These are phyloP conservation scores for Apoda limacodes DNA, from an alignment of 2,888 invertebrate genomes.

Conservation along the genomic window DNA sequence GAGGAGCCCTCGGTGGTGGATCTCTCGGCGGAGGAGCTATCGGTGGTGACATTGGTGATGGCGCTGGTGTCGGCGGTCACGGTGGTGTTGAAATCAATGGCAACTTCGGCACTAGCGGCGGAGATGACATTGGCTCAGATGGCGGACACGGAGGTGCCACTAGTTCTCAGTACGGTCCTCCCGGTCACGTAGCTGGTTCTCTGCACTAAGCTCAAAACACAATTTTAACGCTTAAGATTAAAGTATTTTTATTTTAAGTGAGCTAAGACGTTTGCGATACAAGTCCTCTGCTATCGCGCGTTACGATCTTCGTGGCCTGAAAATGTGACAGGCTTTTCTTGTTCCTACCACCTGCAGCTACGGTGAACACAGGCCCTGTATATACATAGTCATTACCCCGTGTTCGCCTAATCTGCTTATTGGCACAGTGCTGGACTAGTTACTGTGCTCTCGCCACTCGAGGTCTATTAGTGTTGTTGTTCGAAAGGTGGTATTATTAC, in stretches of 20 bases:
- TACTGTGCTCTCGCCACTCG: no score
- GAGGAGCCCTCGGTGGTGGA: conserved; percentile 36
- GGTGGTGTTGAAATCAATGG: conserved; percentile 32
- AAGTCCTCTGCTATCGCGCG: neutral
- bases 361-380: conserved; percentile 35
- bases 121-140: conserved; percentile 26
- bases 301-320: conserved; percentile 10
- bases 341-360: conserved; percentile 27
- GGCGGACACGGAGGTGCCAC: conserved; percentile 46
- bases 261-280: neutral
- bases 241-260: conserved; percentile 2
- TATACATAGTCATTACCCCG: conserved; percentile 52
- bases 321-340: conserved; percentile 8
- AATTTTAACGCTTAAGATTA: conserved; percentile 30
- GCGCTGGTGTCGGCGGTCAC: conserved; percentile 29
- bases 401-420: conserved; percentile 37
- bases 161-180: conserved; percentile 64
- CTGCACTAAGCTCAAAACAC: conserved; percentile 43
- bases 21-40: conserved; percentile 35
- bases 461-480: no score
- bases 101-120: conserved; percentile 44
- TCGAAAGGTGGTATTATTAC: conserved; percentile 50
- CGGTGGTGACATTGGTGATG: conserved; percentile 32
- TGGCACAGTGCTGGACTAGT: no score
- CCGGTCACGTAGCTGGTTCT: conserved; percentile 61